These are phyloP conservation scores for Griposia aprilina DNA, from an alignment of 2,888 invertebrate species.

Conservation along the genomic window DNA sequence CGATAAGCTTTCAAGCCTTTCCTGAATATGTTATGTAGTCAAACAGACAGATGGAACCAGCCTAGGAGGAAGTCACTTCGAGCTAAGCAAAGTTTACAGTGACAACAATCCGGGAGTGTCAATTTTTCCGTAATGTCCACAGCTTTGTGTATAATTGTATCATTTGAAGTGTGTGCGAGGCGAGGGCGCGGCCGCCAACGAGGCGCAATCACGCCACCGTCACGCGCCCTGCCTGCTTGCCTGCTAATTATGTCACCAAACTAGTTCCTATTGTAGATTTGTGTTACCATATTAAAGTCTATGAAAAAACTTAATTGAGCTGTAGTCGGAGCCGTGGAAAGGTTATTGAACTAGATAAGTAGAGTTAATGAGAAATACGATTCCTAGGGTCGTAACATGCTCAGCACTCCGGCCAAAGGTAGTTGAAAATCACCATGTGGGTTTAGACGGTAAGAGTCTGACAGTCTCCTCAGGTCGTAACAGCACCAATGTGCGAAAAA, in stretches of 20 bases:
- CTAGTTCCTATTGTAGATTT: slow-evolving; percentile 59
- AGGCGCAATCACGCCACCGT: slow-evolving; percentile 85
- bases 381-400: not conserved
- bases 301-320: slow-evolving; percentile 12
- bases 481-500: too few relatives aligned
- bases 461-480: too few relatives aligned
- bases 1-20: not conserved
- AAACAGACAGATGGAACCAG: not conserved
- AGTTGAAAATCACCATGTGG: not conserved
- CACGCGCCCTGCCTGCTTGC: slow-evolving; percentile 76
- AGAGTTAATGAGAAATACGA: not conserved
- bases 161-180: slow-evolving; percentile 68
- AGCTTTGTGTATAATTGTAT: slow-evolving; percentile 70
- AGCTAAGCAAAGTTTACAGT: slow-evolving; percentile 46
- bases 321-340: not conserved
- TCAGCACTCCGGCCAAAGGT: not conserved
- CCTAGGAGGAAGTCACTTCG: slow-evolving; percentile 1
- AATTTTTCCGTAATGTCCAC: slow-evolving; percentile 55
- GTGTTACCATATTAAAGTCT: slow-evolving; percentile 65
- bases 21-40: not conserved
- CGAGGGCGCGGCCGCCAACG: slow-evolving; percentile 75
- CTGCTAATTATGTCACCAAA: slow-evolving; percentile 80
- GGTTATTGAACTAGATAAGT: not conserved
- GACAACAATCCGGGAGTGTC: slow-evolving; percentile 54
- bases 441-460: too few relatives aligned